Evolutionary conservation across 2,888 invertebrate species (phyloP), one percentile per base, ranked within the genome.

Genomic region (Craniophora ligustri): DNA sequence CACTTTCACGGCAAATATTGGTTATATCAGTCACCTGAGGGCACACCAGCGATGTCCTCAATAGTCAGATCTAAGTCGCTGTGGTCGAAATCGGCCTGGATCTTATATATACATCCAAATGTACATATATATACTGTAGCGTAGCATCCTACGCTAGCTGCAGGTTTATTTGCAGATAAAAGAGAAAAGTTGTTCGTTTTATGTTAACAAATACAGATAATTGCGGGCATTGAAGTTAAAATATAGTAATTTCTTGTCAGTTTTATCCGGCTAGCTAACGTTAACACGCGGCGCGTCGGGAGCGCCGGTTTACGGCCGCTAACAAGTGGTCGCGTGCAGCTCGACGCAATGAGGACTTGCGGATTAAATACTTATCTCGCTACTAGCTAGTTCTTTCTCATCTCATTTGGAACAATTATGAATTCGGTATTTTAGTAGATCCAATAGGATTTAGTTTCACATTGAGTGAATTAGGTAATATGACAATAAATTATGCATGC

Each of bases 281-380:
- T 46, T 48, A 54, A 41, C 42, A 35, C 26, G 42, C 40, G 14
- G 38, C 23, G 26, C 38, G 30, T 3, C 7, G 36, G 14, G 18
- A n/a, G n/a, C n/a, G n/a, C 44, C 16, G 21, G 31, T 28, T 32
- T 44, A 47, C 53, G 30, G 26, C 30, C 47, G 30, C 59, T 84
- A 86, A 86, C 86, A 86, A 86, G 86, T 86, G 86, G 86, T 85
- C 78, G 86, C 84, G 84, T 86, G 86, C 66, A 54, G 49, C 31
- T 40, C 39, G 7, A 10, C 34, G 14, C 51, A 39, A 36, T 58
- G 59, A 39, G 38, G 41, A 51, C 34, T 54, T 39, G 31, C 57
- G 59, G 60, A 69, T 76, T 67, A 76, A 71, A 70, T 64, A 65
- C 67, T 72, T 49, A 60, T n/a, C n/a, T n/a, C n/a, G n/a, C n/a